phyloP scores from a whole-genome alignment of 2,888 invertebrate genomes.

The Ptychoptera contaminata region DNA sequence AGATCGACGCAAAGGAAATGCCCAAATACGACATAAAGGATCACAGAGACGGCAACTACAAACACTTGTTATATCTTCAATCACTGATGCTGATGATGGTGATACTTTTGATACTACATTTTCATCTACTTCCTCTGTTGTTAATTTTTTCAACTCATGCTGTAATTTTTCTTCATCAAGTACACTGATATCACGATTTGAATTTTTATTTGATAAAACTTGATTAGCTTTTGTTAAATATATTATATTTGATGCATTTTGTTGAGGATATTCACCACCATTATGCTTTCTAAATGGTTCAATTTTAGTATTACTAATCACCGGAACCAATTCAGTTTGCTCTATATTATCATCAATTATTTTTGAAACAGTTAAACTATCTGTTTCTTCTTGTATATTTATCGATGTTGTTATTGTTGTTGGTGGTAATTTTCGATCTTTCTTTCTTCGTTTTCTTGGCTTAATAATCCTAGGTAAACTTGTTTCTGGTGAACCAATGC shows the following conservation, averaged over 20 bases:
- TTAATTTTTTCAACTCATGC: slow-evolving; percentile 1
- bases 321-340: no score
- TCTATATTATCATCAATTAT: no score
- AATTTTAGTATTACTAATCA: no score
- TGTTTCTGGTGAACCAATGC: slow-evolving; percentile 35
- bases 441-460: slow-evolving; percentile 77
- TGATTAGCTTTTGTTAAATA: neutral
- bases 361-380: neutral
- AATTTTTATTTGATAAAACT: neutral
- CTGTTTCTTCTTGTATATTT: slow-evolving; percentile 1
- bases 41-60: slow-evolving; percentile 23
- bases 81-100: neutral
- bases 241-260: no score
- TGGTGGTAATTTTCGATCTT: slow-evolving; percentile 58
- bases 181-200: neutral
- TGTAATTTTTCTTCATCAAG: slow-evolving; percentile 1
- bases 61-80: slow-evolving; percentile 6
- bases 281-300: no score
- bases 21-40: slow-evolving; percentile 29
- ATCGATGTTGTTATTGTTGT: slow-evolving; percentile 7
- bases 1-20: slow-evolving; percentile 28
- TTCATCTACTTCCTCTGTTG: neutral
- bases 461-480: slow-evolving; percentile 78
- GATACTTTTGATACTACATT: neutral
- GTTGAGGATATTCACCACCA: no score